Evolutionary conservation across 30 jellyfish, hydroid and myxozoan species (phyloP), one percentile per base, ranked within the genome.

Genomic region (Pseudorhiza aurosa): DNA sequence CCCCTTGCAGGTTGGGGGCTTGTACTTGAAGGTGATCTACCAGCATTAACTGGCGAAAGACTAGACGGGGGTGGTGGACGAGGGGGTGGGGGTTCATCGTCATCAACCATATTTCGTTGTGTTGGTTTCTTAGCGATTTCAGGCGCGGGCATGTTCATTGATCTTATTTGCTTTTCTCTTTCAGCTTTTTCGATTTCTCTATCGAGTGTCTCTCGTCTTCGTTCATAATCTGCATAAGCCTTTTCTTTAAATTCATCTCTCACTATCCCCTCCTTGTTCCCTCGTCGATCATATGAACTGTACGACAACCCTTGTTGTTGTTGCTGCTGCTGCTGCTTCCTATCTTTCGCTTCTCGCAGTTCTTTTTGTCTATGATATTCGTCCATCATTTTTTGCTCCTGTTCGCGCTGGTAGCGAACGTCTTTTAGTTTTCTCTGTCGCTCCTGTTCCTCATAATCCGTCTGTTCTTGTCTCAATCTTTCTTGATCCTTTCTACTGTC

Each of bases 41-140:
- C 90, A 28, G 68, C 56, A 14, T 72, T 43, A 2, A 62, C 19
- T 50, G 90, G 90, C 30, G 90, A 51, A 11, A 59, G 53, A 9
- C 44, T 33, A 26, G 26, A 3, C 11, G 90, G 64, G 7, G 99
- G 99, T 0, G 99, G 99, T 8, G 99, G 99, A n/a, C 99, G 65
- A 15, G 99, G 99, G 33, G 99, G 99, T 27, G 99, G 95, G 50
- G 83, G 89, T 12, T 87, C 99, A 27, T 82, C 96, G 21, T 68
- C 83, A 32, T 67, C 81, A 10, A 18, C 83, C 15, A 58, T 1
- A n/a, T 56, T 19, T 8, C 30, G 29, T 35, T 45, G 59, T 3
- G 57, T 18, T 36, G 95, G 87, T 68, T 69, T 71, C 35, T 70
- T 57, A 21, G 95, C 81, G n/a, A 58, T 22, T 19, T 83, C 83